Evolutionary conservation across 2,113 vertebrate genomes (phyloP).

Genomic region (Actinemys pallida): DNA sequence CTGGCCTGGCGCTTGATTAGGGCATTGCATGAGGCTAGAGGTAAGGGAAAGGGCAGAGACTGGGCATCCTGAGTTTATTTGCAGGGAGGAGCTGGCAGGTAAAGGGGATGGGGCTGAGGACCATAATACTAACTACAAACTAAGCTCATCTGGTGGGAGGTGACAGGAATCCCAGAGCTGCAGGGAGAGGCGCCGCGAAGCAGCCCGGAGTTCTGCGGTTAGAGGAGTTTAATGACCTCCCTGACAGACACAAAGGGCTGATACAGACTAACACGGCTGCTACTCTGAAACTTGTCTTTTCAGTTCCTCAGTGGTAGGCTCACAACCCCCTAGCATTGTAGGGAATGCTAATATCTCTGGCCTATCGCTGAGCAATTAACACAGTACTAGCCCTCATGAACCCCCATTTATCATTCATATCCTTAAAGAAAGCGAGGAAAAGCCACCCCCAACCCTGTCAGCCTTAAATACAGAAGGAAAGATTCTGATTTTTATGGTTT

Average conservation of each 20-base stretch:
- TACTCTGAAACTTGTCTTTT: neutral
- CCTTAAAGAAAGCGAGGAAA: neutral
- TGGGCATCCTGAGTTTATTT: too few species aligned
- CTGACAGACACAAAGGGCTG: conserved; percentile 73
- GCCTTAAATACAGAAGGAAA: neutral
- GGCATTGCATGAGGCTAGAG: too few species aligned
- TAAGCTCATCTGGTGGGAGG: neutral
- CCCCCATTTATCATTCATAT: neutral
- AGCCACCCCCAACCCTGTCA: accelerated
- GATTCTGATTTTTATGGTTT: neutral
- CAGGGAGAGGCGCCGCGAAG: neutral
- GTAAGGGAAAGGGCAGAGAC: too few species aligned
- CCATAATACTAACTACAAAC: neutral
- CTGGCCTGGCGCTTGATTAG: too few species aligned
- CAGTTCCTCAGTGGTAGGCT: neutral
- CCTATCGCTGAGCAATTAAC: neutral
- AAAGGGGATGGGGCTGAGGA: neutral
- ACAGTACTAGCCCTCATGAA: neutral
- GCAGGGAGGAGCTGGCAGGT: too few species aligned
- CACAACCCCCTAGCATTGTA: neutral
- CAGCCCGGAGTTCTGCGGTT: neutral
- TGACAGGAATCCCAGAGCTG: neutral
- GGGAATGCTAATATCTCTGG: neutral
- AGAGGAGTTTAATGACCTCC: conserved; percentile 48
- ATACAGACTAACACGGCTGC: too few species aligned